Evolutionary conservation across 2,113 vertebrate genomes (phyloP).

Genomic region (Henicopernis longicauda): DNA sequence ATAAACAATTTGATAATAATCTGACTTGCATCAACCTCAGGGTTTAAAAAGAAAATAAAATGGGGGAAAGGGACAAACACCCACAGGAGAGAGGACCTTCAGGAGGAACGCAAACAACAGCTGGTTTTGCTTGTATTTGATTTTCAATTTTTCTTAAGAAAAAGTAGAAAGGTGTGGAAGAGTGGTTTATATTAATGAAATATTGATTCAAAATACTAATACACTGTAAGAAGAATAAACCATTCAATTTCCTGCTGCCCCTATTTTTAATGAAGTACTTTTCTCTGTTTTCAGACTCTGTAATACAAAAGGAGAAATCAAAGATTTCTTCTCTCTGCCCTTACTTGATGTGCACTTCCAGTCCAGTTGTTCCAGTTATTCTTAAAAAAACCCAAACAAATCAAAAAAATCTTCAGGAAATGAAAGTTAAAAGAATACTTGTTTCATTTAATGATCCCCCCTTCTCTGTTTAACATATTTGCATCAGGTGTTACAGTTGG

Average conservation of each 20-base stretch:
- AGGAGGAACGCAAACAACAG: background rate
- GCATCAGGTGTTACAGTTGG: constrained; percentile 19
- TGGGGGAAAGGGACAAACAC: background rate
- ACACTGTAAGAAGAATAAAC: background rate
- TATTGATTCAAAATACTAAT: constrained; percentile 16
- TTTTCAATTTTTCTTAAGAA: constrained; percentile 14
- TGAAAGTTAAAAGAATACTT: background rate
- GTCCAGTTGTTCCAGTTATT: constrained; percentile 1
- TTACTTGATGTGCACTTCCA: background rate
- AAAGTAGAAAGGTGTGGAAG: background rate
- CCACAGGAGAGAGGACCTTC: background rate
- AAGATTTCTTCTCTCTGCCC: background rate
- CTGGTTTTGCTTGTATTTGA: background rate
- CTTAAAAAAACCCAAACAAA: background rate
- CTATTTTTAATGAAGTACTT: background rate
- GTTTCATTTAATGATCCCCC: background rate
- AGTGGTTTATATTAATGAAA: background rate
- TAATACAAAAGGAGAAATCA: background rate
- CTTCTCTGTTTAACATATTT: background rate
- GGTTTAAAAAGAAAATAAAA: background rate
- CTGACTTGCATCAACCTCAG: background rate
- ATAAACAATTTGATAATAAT: background rate
- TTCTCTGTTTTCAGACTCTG: background rate
- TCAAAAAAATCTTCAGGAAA: constrained; percentile 2
- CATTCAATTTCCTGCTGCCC: background rate